Conservation (phyloP, 23 tunicate genomes). For the Styela clava region DNA sequence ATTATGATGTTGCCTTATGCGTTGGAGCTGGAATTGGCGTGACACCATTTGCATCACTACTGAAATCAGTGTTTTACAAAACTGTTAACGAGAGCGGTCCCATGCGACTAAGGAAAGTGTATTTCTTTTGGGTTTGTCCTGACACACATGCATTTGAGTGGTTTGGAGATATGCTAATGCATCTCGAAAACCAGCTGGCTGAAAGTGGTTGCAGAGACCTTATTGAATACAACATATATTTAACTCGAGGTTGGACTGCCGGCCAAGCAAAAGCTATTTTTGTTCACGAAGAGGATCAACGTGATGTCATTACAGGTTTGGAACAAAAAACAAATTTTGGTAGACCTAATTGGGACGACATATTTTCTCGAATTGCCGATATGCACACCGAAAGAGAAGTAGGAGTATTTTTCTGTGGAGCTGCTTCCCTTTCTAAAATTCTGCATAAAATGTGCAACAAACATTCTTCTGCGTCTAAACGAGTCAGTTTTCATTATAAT, state of each 20-base stretch:
- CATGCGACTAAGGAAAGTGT: constrained; percentile 78
- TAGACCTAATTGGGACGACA: constrained; percentile 96
- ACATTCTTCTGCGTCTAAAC: constrained; percentile 56
- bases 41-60: constrained; percentile 92
- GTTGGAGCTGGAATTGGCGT: constrained; percentile 99
- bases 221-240: constrained; percentile 88
- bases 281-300: constrained; percentile 71
- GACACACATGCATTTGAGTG: constrained; percentile 93
- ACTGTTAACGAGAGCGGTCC: constrained; percentile 42
- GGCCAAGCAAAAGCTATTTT: constrained; percentile 77
- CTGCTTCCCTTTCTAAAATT: constrained; percentile 67
- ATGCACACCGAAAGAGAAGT: constrained; percentile 58
- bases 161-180: constrained; percentile 87
- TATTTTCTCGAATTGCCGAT: constrained; percentile 57
- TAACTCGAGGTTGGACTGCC: constrained; percentile 93
- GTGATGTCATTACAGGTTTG: constrained; percentile 87
- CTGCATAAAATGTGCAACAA: constrained; percentile 91
- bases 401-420: constrained; percentile 97
- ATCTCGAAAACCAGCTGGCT: constrained; percentile 77
- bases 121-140: constrained; percentile 99
- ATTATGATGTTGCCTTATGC: constrained; percentile 88
- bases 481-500: constrained; percentile 71
- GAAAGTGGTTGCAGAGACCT: constrained; percentile 57
- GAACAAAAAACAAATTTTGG: constrained; percentile 95
- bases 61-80: constrained; percentile 89